Evolutionary conservation across 1,140 invertebrate genomes (phyloP).

Genomic region (Drosophila mauritiana): DNA sequence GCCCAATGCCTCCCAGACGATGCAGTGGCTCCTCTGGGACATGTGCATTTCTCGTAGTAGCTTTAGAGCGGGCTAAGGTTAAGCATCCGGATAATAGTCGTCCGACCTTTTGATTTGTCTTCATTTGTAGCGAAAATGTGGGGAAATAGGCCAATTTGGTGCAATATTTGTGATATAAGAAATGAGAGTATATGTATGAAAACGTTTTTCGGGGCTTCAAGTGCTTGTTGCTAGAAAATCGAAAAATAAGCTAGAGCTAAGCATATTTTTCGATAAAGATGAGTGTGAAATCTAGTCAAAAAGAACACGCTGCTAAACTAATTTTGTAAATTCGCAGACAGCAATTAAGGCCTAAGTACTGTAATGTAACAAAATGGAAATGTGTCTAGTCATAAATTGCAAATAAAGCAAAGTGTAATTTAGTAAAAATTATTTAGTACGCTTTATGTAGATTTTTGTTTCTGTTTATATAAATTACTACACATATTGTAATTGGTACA

Average conservation of each 20-base stretch:
- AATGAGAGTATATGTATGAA: slow-evolving; percentile 13
- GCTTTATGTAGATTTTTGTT: slow-evolving; percentile 62
- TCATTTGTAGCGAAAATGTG: slow-evolving; percentile 68
- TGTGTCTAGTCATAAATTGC: slow-evolving; percentile 36
- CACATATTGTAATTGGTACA: slow-evolving; percentile 48
- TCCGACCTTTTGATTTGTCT: slow-evolving; percentile 28
- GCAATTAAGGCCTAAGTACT: slow-evolving; percentile 30
- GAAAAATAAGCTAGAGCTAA: slow-evolving; percentile 44
- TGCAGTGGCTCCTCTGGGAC: slow-evolving; percentile 25
- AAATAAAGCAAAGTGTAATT: slow-evolving; percentile 26
- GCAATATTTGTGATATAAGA: slow-evolving; percentile 84
- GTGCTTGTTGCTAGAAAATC: slow-evolving; percentile 7
- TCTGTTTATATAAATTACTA: slow-evolving; percentile 76
- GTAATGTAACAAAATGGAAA: slow-evolving; percentile 16
- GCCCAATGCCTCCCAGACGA: slow-evolving; percentile 6
- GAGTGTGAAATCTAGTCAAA: slow-evolving; percentile 81
- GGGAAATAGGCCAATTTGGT: slow-evolving; percentile 79
- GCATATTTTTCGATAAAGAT: slow-evolving; percentile 40
- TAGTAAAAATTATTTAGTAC: slow-evolving; percentile 69
- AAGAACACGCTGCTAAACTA: slow-evolving; percentile 30
- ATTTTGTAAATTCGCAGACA: slow-evolving; percentile 39
- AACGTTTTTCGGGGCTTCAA: slow-evolving; percentile 29
- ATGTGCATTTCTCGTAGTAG: slow-evolving; percentile 25
- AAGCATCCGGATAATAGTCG: slow-evolving; percentile 12
- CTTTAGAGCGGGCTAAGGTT: slow-evolving; percentile 36